Evolutionary conservation across 1,140 invertebrate species (phyloP).

Genomic region (Drosophila sulfurigaster): DNA sequence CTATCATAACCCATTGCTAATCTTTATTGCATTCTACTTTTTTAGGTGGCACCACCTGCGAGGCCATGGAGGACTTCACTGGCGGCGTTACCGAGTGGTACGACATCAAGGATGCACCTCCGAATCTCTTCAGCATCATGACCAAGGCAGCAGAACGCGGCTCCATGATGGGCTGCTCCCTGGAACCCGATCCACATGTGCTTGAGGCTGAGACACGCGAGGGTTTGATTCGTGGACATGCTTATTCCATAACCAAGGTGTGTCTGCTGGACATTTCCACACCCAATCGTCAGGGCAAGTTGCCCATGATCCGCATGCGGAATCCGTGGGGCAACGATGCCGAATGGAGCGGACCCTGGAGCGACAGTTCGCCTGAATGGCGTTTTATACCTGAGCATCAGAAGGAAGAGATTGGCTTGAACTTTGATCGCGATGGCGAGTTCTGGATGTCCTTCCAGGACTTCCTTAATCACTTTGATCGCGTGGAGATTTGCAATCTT

Average conservation of each 20-base stretch:
- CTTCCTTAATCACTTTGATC: constrained; percentile 90
- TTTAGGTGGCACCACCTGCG: constrained; percentile 96
- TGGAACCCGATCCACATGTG: constrained; percentile 96
- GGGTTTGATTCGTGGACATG: constrained; percentile 97
- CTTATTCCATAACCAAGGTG: constrained; percentile 97
- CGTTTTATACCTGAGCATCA: constrained; percentile 94
- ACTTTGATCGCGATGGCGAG: constrained; percentile 98
- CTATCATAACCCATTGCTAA: background rate
- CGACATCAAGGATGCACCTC: constrained; percentile 93
- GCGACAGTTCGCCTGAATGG: constrained; percentile 97
- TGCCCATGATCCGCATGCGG: constrained; percentile 92
- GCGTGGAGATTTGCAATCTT: constrained; percentile 98
- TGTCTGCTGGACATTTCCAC: constrained; percentile 95
- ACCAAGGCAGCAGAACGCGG: constrained; percentile 96
- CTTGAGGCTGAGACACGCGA: constrained; percentile 95
- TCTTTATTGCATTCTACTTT: background rate
- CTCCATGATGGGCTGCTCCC: constrained; percentile 98
- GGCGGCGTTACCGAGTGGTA: constrained; percentile 98
- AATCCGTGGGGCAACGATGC: constrained; percentile 99
- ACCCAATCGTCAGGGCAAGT: constrained; percentile 91
- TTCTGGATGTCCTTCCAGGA: constrained; percentile 98
- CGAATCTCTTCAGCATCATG: constrained; percentile 96
- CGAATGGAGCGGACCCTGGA: constrained; percentile 99
- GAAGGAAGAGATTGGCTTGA: constrained; percentile 95
- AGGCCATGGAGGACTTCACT: constrained; percentile 99